phyloP scores from a whole-genome alignment of 2,888 invertebrate genomes.

The Flabesymbios commensalis region DNA sequence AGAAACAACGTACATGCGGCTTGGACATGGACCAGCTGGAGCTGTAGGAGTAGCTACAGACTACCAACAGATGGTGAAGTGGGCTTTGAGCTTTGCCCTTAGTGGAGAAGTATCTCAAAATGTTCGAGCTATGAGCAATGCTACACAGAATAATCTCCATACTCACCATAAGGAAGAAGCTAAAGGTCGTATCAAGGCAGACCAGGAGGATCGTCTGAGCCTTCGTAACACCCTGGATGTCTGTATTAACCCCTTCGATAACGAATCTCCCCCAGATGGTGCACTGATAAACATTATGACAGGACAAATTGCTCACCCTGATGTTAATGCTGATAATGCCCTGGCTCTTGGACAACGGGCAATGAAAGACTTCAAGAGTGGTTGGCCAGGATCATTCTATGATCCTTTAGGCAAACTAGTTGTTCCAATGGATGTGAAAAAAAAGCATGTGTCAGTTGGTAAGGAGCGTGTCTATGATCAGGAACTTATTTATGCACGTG shows the following conservation, averaged over 20 bases:
- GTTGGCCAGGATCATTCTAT: constrained; percentile 12
- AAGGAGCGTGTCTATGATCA: constrained; percentile 11
- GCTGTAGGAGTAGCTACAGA: no score
- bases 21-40: no score
- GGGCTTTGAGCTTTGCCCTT: neutral
- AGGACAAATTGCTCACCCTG: constrained; percentile 12
- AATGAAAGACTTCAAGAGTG: constrained; percentile 1
- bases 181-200: neutral
- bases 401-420: neutral
- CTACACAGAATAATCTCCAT: neutral
- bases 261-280: constrained; percentile 13
- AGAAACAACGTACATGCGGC: no score
- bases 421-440: constrained; percentile 9
- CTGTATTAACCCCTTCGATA: constrained; percentile 15
- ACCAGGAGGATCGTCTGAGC: neutral
- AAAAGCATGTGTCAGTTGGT: constrained; percentile 8
- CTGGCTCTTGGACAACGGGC: constrained; percentile 2
- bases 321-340: constrained; percentile 9
- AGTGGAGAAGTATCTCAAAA: neutral
- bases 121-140: neutral
- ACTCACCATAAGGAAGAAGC: constrained; percentile 8
- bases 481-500: constrained; percentile 14
- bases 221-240: constrained; percentile 7
- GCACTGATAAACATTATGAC: constrained; percentile 19
- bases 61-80: no score